A percentile compares a stretch with the other conserved stretches of the same genome.
These are phyloP conservation scores for Tiliqua scincoides DNA, from an alignment of 2,113 vertebrate genomes.

Conservation along the genomic window DNA sequence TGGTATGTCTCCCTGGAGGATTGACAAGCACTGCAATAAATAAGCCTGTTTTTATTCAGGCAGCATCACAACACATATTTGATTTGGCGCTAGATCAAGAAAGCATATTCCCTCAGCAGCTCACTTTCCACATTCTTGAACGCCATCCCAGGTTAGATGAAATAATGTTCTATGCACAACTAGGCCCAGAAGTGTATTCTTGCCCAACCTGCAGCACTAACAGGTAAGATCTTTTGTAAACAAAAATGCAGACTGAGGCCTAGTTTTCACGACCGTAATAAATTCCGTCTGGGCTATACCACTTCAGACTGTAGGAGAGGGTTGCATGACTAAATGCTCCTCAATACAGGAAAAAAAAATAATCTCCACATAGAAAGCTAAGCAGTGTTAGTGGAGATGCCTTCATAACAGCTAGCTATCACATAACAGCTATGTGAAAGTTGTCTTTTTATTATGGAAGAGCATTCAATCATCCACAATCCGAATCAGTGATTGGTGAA, in stretches of 20 bases:
- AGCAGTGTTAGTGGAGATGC: not conserved
- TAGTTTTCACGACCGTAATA: not conserved
- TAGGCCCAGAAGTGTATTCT: not conserved
- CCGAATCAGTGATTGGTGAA: too few species aligned
- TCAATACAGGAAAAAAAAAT: not conserved
- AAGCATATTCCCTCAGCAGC: not conserved
- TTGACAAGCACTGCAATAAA: not conserved
- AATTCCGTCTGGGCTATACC: not conserved
- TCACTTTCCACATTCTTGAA: not conserved
- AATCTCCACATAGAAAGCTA: too few species aligned
- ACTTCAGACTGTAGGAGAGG: not conserved
- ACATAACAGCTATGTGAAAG: not conserved
- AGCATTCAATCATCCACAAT: not conserved
- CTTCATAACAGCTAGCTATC: not conserved
- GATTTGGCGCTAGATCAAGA: not conserved
- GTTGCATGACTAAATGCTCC: not conserved
- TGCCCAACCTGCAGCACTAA: not conserved
- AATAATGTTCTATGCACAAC: not conserved
- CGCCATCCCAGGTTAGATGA: conserved; percentile 7
- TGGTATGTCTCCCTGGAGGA: not conserved
- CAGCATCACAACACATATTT: not conserved
- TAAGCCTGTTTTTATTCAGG: not conserved
- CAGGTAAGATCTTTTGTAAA: not conserved
- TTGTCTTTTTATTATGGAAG: too few species aligned
- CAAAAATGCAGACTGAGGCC: rapidly evolving